These are phyloP conservation scores for Celastrina argiolus DNA, from an alignment of 2,888 invertebrate species.

Conservation along the genomic window DNA sequence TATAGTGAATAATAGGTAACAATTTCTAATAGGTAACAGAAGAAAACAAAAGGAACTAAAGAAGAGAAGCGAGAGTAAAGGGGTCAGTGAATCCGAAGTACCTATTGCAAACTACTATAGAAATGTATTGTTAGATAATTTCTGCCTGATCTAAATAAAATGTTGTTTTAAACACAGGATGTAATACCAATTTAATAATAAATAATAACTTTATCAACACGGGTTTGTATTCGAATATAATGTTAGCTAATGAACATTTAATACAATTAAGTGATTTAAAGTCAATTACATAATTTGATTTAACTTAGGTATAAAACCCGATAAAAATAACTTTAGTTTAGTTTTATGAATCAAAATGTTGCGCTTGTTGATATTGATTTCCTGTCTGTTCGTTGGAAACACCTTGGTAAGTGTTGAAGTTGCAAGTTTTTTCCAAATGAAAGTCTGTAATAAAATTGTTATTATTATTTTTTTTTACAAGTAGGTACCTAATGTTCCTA, in stretches of 20 bases:
- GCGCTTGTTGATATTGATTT: not conserved
- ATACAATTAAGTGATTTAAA: not conserved
- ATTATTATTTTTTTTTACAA: too few species aligned
- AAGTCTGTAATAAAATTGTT: too few species aligned
- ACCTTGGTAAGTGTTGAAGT: not conserved
- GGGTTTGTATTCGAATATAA: not conserved
- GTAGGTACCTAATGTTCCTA: too few species aligned
- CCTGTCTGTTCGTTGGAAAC: not conserved
- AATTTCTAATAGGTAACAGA: too few species aligned
- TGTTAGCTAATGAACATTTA: not conserved
- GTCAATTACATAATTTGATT: not conserved
- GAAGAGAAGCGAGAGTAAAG: too few species aligned
- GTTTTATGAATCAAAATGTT: not conserved
- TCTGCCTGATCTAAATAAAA: not conserved
- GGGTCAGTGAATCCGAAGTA: too few species aligned
- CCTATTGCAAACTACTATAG: too few species aligned
- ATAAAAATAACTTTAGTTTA: not conserved
- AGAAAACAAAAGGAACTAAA: too few species aligned
- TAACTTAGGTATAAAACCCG: not conserved
- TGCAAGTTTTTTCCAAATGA: not conserved
- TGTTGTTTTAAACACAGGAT: constrained; percentile 15
- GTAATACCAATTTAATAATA: not conserved
- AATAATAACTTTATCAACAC: not conserved
- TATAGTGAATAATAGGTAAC: too few species aligned
- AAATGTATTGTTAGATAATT: too few species aligned